Conservation (phyloP, 1,140 invertebrate species). For the Drosophila dunni region DNA sequence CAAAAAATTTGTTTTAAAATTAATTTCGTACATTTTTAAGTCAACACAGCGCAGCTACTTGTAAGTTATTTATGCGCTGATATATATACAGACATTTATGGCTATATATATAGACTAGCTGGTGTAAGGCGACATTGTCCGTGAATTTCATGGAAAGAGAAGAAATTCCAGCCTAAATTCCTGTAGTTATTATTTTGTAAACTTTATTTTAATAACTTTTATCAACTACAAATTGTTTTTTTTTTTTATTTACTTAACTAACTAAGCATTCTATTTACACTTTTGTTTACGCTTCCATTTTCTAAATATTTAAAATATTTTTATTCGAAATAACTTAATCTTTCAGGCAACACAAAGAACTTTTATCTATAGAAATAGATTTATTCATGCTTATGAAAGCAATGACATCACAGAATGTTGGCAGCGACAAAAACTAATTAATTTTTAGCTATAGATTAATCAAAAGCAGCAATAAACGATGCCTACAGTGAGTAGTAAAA, state of each 20-base stretch:
- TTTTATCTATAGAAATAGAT: conserved; percentile 16
- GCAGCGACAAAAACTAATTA: conserved; percentile 21
- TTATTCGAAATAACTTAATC: not conserved
- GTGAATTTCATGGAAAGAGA: not conserved
- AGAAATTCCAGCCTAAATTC: not conserved
- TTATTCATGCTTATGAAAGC: not conserved
- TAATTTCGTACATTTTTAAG: conserved; percentile 28
- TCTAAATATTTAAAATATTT: too few species aligned
- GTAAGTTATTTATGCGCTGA: conserved; percentile 26
- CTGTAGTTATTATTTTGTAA: not conserved
- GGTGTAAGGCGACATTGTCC: not conserved
- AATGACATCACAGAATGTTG: conserved; percentile 26
- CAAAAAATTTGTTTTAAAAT: conserved; percentile 39
- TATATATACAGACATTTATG: conserved; percentile 3
- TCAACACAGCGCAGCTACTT: conserved; percentile 34
- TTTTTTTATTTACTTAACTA: too few species aligned
- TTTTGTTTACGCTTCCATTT: too few species aligned
- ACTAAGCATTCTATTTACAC: too few species aligned
- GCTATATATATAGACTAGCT: conserved; percentile 12
- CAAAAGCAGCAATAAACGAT: not conserved
- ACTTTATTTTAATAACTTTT: too few species aligned
- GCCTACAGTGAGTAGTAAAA: conserved; percentile 6
- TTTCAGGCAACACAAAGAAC: not conserved
- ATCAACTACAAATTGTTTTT: too few species aligned
- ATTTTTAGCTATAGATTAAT: conserved; percentile 25